Conservation (phyloP, 2,888 invertebrate species). For the Sialis lutaria region DNA sequence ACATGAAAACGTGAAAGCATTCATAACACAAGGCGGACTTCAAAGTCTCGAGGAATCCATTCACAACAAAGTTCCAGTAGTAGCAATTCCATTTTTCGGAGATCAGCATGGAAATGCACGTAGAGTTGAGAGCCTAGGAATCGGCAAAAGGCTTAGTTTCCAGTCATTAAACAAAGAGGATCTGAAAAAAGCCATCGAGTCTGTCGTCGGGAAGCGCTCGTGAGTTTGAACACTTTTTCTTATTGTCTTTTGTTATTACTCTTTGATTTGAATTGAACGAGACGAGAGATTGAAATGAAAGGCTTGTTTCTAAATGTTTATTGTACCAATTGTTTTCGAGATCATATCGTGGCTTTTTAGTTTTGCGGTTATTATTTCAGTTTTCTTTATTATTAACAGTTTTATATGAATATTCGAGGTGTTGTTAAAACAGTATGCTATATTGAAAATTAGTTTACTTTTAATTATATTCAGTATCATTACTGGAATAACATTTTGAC, state of each 20-base stretch:
- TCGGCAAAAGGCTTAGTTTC: neutral
- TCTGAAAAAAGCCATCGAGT: neutral
- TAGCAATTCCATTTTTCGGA: slow-evolving; percentile 1
- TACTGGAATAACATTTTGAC: too few relatives aligned
- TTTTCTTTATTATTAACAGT: too few relatives aligned
- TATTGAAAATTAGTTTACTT: too few relatives aligned
- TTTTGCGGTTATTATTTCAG: too few relatives aligned
- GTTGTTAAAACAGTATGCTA: too few relatives aligned
- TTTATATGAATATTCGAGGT: too few relatives aligned
- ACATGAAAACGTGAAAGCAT: neutral
- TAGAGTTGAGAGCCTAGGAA: neutral
- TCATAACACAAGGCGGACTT: slow-evolving; percentile 1
- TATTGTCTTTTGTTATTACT: neutral
- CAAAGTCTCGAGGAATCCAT: slow-evolving; percentile 1
- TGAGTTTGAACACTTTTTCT: neutral
- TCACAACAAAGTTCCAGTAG: neutral
- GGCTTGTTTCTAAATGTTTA: too few relatives aligned
- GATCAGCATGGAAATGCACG: neutral
- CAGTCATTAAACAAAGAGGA: neutral
- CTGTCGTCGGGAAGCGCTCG: neutral
- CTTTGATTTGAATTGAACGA: too few relatives aligned
- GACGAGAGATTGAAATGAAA: too few relatives aligned
- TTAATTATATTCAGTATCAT: too few relatives aligned
- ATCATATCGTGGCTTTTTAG: too few relatives aligned
- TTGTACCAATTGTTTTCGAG: too few relatives aligned